A percentile compares a stretch with the other conserved stretches of the same genome.
phyloP scores from a whole-genome alignment of 2,888 invertebrate species.

The Amorpha juglandis region DNA sequence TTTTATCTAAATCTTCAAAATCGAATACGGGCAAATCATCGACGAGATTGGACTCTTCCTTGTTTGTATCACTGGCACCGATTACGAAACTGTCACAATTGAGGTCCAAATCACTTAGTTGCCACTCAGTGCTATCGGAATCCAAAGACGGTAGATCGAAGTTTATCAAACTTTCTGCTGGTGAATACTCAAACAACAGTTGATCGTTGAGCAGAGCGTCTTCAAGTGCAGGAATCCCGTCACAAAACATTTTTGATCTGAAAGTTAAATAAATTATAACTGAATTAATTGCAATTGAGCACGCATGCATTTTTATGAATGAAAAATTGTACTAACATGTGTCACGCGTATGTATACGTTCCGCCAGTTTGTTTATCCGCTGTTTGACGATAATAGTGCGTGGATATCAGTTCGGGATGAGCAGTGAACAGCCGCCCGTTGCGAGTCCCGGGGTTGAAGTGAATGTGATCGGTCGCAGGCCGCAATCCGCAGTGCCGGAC shows the following conservation, averaged over 20 bases:
- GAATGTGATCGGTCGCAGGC: slow-evolving; percentile 49
- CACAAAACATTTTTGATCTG: slow-evolving; percentile 70
- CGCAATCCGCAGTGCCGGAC: slow-evolving; percentile 62
- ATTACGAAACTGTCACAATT: slow-evolving; percentile 71
- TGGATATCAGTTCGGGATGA: slow-evolving; percentile 49
- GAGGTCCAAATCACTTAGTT: slow-evolving; percentile 69
- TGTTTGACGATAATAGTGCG: slow-evolving; percentile 30
- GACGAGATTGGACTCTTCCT: slow-evolving; percentile 59
- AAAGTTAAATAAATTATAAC: slow-evolving; percentile 39
- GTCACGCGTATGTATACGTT: slow-evolving; percentile 16
- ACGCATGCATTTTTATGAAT: slow-evolving; percentile 27
- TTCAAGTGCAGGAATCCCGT: slow-evolving; percentile 60
- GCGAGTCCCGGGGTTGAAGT: slow-evolving; percentile 65
- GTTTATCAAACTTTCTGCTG: slow-evolving; percentile 76
- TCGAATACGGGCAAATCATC: slow-evolving; percentile 65
- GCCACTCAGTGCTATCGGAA: slow-evolving; percentile 64
- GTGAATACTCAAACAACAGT: slow-evolving; percentile 73
- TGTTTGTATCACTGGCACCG: slow-evolving; percentile 62
- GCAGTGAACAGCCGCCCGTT: slow-evolving; percentile 59
- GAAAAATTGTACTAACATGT: slow-evolving; percentile 23
- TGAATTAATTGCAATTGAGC: slow-evolving; percentile 14
- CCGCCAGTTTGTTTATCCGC: slow-evolving; percentile 33
- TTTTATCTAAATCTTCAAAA: slow-evolving; percentile 72
- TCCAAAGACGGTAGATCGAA: slow-evolving; percentile 70
- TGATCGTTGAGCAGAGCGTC: slow-evolving; percentile 71